Percentiles rank a stretch among this genome's conserved stretches.
phyloP scores from a whole-genome alignment of 35 echinoderm and acorn worm genomes.

The Amphiura filiformis region DNA sequence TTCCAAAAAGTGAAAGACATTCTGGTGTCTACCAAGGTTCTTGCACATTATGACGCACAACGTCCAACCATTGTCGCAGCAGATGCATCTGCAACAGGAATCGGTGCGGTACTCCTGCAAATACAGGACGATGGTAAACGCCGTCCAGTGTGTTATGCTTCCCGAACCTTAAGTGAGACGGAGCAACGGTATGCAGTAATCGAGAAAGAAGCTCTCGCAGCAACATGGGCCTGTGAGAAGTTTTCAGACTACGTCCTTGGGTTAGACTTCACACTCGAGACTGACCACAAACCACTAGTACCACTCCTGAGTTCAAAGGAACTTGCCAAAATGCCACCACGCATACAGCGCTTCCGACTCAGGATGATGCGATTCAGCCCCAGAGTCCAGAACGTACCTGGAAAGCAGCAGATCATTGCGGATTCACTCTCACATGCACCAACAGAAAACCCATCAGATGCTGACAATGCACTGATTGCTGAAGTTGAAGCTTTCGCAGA shows the following conservation, averaged over 20 bases:
- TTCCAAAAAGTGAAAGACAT: constrained; percentile 27
- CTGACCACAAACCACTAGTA: constrained; percentile 43
- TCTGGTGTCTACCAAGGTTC: constrained; percentile 5
- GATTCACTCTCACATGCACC: constrained; percentile 39
- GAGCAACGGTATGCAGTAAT: constrained; percentile 56
- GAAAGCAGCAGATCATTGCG: constrained; percentile 12
- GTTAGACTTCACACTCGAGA: constrained; percentile 38
- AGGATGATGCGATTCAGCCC: constrained; percentile 49
- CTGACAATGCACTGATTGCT: background rate
- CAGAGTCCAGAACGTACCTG: constrained; percentile 3
- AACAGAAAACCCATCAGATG: background rate
- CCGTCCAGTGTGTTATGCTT: constrained; percentile 47
- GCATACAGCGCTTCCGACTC: constrained; percentile 33
- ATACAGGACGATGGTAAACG: constrained; percentile 32
- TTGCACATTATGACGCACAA: constrained; percentile 42
- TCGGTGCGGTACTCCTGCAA: constrained; percentile 36
- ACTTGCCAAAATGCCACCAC: constrained; percentile 44
- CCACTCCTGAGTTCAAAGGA: constrained; percentile 35
- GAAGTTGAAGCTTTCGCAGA: constrained; percentile 47
- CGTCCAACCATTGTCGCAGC: constrained; percentile 36
- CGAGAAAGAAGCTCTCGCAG: constrained; percentile 54
- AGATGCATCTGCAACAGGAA: constrained; percentile 39
- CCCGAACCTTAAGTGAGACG: constrained; percentile 47
- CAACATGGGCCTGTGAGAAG: constrained; percentile 46
- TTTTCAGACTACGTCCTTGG: constrained; percentile 44